Conservation (phyloP, 1,140 invertebrate species). For the Wiebesia pumilae region DNA sequence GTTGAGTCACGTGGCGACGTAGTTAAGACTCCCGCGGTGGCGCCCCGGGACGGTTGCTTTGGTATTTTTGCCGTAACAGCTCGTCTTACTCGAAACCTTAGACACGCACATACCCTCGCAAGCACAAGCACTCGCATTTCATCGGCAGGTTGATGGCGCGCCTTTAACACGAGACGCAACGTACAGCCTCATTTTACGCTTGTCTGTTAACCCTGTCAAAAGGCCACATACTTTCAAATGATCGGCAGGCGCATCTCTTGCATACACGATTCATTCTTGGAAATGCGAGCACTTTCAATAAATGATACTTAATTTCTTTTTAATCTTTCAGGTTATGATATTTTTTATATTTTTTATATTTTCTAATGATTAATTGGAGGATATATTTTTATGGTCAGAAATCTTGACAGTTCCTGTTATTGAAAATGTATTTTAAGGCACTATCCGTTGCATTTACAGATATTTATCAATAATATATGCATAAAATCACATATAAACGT, state of each 20-base stretch:
- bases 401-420: neutral
- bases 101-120: neutral
- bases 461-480: no score
- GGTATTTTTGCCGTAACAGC: neutral
- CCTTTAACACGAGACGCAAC: neutral
- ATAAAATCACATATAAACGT: no score
- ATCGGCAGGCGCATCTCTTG: neutral
- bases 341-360: neutral
- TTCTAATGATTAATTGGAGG: neutral
- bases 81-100: neutral
- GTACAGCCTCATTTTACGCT: no score
- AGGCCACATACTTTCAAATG: neutral
- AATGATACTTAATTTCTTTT: neutral
- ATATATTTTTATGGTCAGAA: neutral
- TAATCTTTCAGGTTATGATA: no score
- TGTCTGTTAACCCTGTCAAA: neutral
- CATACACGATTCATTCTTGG: neutral
- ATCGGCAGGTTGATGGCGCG: neutral
- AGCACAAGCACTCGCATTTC: neutral
- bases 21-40: neutral
- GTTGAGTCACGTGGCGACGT: conserved; percentile 19
- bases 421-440: no score
- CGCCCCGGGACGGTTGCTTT: neutral
- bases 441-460: no score
- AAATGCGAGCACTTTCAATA: neutral